Conservation (phyloP, 2,888 invertebrate species). For the Napeogenes inachia region DNA sequence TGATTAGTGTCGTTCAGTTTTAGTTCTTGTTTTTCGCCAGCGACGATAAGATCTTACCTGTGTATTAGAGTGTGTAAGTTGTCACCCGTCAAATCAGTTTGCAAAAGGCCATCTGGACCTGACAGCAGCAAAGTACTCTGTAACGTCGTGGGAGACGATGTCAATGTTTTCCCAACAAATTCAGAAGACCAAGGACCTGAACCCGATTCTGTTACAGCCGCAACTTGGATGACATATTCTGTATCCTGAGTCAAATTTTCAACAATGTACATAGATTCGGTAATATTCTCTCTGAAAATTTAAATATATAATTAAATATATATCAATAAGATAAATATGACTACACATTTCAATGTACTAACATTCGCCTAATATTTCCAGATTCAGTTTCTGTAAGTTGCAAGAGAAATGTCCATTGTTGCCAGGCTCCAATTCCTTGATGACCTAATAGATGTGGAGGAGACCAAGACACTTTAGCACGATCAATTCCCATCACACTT, state of each 20-base stretch:
- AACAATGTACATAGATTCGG: conserved; percentile 80
- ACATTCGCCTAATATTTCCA: conserved; percentile 57
- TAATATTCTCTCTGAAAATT: conserved; percentile 65
- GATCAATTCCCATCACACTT: conserved; percentile 85
- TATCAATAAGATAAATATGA: not conserved
- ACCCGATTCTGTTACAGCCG: conserved; percentile 86
- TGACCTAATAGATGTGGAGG: conserved; percentile 85
- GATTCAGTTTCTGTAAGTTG: conserved; percentile 76
- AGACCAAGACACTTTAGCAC: conserved; percentile 89
- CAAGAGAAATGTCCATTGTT: conserved; percentile 87
- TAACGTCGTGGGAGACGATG: conserved; percentile 71
- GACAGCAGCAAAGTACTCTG: conserved; percentile 85
- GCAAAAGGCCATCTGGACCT: conserved; percentile 84
- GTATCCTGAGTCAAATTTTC: conserved; percentile 84
- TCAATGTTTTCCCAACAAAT: conserved; percentile 84
- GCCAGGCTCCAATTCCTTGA: conserved; percentile 83
- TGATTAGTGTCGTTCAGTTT: not conserved
- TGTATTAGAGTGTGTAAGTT: conserved; percentile 83
- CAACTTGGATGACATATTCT: conserved; percentile 86
- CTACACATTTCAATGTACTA: conserved; percentile 29
- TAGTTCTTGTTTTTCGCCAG: too few relatives aligned
- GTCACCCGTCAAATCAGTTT: conserved; percentile 89
- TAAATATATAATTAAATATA: not conserved
- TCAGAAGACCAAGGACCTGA: conserved; percentile 87
- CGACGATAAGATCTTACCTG: conserved; percentile 44